Base-by-base conservation (phyloP, 2,888 invertebrate species). In the Apamea monoglypha region DNA sequence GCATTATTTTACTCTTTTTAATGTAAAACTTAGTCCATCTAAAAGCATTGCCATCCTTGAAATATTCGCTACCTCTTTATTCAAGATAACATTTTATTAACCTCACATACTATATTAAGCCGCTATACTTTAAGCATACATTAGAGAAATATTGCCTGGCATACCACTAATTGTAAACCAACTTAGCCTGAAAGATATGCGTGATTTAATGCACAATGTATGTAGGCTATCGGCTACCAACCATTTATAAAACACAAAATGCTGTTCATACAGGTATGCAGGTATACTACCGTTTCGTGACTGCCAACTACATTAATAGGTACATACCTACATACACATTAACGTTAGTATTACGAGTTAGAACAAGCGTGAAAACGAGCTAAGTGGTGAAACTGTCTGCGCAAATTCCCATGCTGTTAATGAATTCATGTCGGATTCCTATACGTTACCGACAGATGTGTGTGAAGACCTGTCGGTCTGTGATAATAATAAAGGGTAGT, bases 361-460 rank as follows among this genome's bases (percentile, higher is more conserved):
- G 21, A 80, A 87, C 72, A 56, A 77, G 74, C 50, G 77, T 61
- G 78, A 80, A 85, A 82, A 88, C 25, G 47, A 78, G 53, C 50
- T 72, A 78, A 77, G 68, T 71, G 64, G 47, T 61, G 40, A 74
- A 86, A 80, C 73, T 78, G 66, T 78, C 68, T 76, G 67, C 56
- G 67, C 63, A 61, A 77, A 76, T 82, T 89, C 89, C 82, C 84
- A 89, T 84, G 64, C 78, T 84, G 80, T 75, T 89, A 87, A 89
- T 90, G 80, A 84, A 89, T 88, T 88, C 83, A 75, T 75, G 64
- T 80, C 5, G 64, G 75, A 82, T 74, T 74, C 47, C 53, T 36
- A 64, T 47, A 36, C 1, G 36, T 29, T 82, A 16, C 25, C 10
- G 63, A 36, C 82, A 82, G 63, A 47, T 64, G 82, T 53, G 32